Base-by-base conservation (phyloP, 2,113 vertebrate genomes). In the Thunnus thynnus region DNA sequence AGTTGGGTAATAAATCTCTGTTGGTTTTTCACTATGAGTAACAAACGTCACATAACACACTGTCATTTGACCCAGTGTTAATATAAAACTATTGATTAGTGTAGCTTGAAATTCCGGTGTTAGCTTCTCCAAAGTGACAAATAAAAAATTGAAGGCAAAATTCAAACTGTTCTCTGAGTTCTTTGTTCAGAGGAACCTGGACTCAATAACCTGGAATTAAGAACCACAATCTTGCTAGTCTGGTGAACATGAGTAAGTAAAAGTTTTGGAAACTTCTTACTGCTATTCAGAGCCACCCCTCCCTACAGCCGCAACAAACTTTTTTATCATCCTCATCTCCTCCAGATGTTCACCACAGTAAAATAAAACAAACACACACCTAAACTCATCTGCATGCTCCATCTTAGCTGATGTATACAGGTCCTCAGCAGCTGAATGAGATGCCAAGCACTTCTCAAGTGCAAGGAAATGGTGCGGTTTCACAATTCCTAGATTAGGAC, bases 401-500 rank as follows among this genome's bases (percentile, higher is more conserved):
- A 72, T 81, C 63, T 75, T 63, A 76, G 64, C 78, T 82, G 74
- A 75, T 74, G 83, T 82, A 80, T 50, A 80, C 82, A 77, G 54
- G 32, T 81, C 68, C 55, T 86, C 64, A 52, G 85, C 78, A 63
- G 68, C 56, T 22, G 9, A 76, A 79, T 51, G 65, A 86, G 71
- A 91, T 90, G 65, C 86, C 86, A 91, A 85, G 84, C 84, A 64
- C 86, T 82, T 71, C 76, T 83, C 74, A 83, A 86, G 84, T 85
- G 70, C 73, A 75, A 90, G 93, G 93, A 95, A 95, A 94, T 82
- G n/a, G 84, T 94, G 93, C 54, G 92, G 93, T 96, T 95, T 95
- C 90, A 93, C 91, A 92, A 94, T 95, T 94, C 91, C 86, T 89
- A 94, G 94, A 95, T 94, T 95, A 94, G 88, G 93, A 91, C 85